A percentile compares a stretch with the other conserved stretches of the same genome.
phyloP scores from a whole-genome alignment of 2,888 invertebrate genomes.

The Elaeidobius kamerunicus region DNA sequence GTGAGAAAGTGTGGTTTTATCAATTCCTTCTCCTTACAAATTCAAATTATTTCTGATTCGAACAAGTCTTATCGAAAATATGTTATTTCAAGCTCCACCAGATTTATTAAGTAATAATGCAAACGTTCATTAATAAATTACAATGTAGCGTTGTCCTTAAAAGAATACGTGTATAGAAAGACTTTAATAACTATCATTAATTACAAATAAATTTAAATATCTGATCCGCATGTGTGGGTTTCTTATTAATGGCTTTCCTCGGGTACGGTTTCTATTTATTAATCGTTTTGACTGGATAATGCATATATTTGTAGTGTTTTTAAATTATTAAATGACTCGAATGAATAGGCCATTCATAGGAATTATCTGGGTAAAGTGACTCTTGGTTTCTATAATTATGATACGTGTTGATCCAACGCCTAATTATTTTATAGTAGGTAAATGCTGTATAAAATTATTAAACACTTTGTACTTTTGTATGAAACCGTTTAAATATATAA shows the following conservation, averaged over 20 bases:
- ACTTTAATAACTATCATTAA: slow-evolving; percentile 27
- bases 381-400: no score
- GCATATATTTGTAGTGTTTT: slow-evolving; percentile 17
- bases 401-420: no score
- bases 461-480: no score
- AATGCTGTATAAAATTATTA: no score
- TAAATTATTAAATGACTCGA: slow-evolving; percentile 9
- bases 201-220: slow-evolving; percentile 26
- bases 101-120: slow-evolving; percentile 24
- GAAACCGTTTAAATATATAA: no score
- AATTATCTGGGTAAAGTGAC: slow-evolving; percentile 3
- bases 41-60: not conserved
- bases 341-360: slow-evolving; percentile 21
- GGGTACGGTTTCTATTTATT: slow-evolving; percentile 18
- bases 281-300: slow-evolving; percentile 20
- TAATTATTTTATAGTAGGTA: no score
- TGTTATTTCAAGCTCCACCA: slow-evolving; percentile 5
- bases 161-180: slow-evolving; percentile 27
- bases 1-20: not conserved
- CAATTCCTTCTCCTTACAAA: not conserved
- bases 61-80: slow-evolving; percentile 14
- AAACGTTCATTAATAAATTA: slow-evolving; percentile 26
- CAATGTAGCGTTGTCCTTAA: slow-evolving; percentile 23
- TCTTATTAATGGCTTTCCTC: slow-evolving; percentile 22
- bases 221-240: slow-evolving; percentile 29